phyloP scores from a whole-genome alignment of 1,140 invertebrate species.

The Papilio aristodemus region DNA sequence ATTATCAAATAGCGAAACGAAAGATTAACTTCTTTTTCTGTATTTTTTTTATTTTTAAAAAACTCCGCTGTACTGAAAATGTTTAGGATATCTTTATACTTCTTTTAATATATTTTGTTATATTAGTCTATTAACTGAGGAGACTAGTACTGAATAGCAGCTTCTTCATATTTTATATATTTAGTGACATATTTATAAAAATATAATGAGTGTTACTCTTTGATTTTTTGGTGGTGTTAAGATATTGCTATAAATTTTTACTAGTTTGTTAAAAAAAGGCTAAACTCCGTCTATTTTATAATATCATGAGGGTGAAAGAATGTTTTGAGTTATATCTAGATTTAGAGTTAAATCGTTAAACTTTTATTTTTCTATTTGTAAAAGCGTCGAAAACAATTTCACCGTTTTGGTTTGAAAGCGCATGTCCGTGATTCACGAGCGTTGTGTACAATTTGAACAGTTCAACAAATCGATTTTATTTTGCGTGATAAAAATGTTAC shows the following conservation, averaged over 20 bases:
- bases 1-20: not conserved
- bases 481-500: slow-evolving; percentile 2
- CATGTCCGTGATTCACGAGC: slow-evolving; percentile 19
- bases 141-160: too few relatives aligned
- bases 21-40: not conserved
- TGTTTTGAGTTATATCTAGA: not conserved
- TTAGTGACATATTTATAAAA: too few relatives aligned
- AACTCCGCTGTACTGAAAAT: too few relatives aligned
- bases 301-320: not conserved
- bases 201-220: too few relatives aligned
- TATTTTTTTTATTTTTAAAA: not conserved
- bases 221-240: too few relatives aligned
- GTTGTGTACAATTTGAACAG: slow-evolving; percentile 20
- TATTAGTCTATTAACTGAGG: too few relatives aligned
- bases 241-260: not conserved
- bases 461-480: slow-evolving; percentile 16
- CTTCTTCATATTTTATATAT: too few relatives aligned
- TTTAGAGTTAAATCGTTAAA: slow-evolving; percentile 16
- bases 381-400: slow-evolving; percentile 18
- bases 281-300: not conserved
- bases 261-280: not conserved
- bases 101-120: too few relatives aligned
- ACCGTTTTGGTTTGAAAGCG: slow-evolving; percentile 8
- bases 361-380: slow-evolving; percentile 12
- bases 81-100: too few relatives aligned